Base-by-base conservation (phyloP, 2,888 invertebrate species). In the Hedychridium roseum region DNA sequence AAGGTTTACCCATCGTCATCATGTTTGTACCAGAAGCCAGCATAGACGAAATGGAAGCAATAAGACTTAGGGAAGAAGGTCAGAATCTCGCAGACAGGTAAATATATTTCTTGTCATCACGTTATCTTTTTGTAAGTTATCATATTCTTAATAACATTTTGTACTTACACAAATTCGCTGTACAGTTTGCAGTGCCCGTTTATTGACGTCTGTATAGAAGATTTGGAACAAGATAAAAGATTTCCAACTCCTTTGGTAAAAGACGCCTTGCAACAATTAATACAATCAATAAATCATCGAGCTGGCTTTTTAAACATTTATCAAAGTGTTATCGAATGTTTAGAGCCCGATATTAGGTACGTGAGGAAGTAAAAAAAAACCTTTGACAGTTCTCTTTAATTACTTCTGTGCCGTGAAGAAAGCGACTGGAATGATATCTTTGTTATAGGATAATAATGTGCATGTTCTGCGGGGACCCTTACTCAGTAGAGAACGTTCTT, bases 391-490 rank as follows among this genome's bases (percentile, higher is more conserved):
- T n/a, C n/a, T n/a, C n/a, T n/a, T n/a, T n/a, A n/a, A n/a, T n/a
- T n/a, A n/a, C n/a, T n/a, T n/a, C n/a, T n/a, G n/a, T n/a, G n/a
- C n/a, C n/a, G n/a, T n/a, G n/a, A n/a, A n/a, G n/a, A n/a, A 7
- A 14, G 28, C n/a, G 9, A 35, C 17, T 37, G 14, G 32, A 6
- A 30, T 23, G 2, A 7, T 3, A 14, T 28, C 4, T 7, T 59
- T 58, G 46, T 70, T 73, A 48, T 64, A 89, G 94, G 68, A 92
- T 95, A 79, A 91, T 92, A 78, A 91, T 97, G 85, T 96, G 95
- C 79, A 90, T 96, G 88, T 94, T 96, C 80, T 97, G 97, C 80
- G 96, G 95, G 41, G 97, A 97, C 80, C 92, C 94, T 1, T 96
- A 89, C 76, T 90, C 92, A 0, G 89, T 94, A 32, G 95, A 95